Evolutionary conservation across 2,113 vertebrate species (phyloP).

Genomic region (Budorcas taxicolor): DNA sequence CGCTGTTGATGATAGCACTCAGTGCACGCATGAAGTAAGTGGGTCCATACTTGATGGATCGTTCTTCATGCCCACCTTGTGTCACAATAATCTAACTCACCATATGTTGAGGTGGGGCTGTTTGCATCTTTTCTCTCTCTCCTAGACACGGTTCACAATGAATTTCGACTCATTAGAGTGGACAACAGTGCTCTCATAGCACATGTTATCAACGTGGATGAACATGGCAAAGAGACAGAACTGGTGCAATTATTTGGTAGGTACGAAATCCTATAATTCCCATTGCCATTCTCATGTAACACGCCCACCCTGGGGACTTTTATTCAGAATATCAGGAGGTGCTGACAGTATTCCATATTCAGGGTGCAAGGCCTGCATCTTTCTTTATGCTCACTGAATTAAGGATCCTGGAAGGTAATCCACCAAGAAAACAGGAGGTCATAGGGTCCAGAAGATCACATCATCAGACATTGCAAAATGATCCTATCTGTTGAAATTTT

Average conservation of each 20-base stretch:
- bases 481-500: neutral
- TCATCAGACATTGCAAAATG: neutral
- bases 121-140: neutral
- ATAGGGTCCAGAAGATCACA: neutral
- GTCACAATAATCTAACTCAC: neutral
- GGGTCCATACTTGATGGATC: accelerated
- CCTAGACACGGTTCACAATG: accelerated
- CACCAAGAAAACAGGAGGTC: neutral
- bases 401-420: neutral
- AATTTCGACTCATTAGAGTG: accelerated
- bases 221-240: neutral
- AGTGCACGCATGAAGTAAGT: accelerated
- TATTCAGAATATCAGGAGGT: neutral
- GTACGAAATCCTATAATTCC: neutral
- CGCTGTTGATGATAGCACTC: accelerated
- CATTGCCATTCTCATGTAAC: neutral
- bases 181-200: accelerated
- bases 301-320: accelerated
- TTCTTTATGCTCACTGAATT: neutral
- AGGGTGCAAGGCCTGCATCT: neutral
- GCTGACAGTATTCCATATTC: neutral
- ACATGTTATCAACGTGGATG: neutral
- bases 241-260: neutral
- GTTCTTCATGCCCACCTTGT: accelerated
- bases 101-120: neutral